Percentiles rank a stretch among this genome's conserved stretches.
phyloP scores from a whole-genome alignment of 2,888 invertebrate genomes.

The Lepidochrysops patricia region DNA sequence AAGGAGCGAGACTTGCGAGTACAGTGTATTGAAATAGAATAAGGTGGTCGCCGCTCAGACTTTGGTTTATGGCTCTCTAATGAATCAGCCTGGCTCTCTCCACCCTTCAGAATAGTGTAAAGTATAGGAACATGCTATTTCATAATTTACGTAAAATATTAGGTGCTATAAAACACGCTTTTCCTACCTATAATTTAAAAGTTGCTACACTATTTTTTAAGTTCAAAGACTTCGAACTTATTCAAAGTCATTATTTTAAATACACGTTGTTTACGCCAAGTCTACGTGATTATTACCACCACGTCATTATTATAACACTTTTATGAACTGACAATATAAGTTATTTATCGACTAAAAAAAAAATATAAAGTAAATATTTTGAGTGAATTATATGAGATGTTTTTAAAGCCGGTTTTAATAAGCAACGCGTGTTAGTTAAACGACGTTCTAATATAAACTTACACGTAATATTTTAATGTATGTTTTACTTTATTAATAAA shows the following conservation, averaged over 20 bases:
- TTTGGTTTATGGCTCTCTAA: not conserved
- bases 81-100: not conserved
- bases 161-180: not conserved
- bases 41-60: not conserved
- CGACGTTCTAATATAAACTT: not conserved
- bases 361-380: too few species aligned
- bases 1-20: not conserved
- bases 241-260: too few species aligned
- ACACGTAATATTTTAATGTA: not conserved
- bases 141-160: not conserved
- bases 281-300: too few species aligned
- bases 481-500: not conserved
- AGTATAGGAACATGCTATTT: not conserved
- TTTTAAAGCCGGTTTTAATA: not conserved
- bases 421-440: too few species aligned
- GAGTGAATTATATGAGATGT: too few species aligned
- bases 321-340: too few species aligned
- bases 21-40: not conserved
- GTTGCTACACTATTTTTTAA: too few species aligned
- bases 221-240: too few species aligned
- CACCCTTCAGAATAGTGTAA: not conserved
- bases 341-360: too few species aligned
- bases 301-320: too few species aligned
- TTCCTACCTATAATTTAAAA: not conserved
- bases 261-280: too few species aligned